Evolutionary conservation across 2,113 vertebrate species (phyloP).

Genomic region (Machaerirhynchus nigripectus): DNA sequence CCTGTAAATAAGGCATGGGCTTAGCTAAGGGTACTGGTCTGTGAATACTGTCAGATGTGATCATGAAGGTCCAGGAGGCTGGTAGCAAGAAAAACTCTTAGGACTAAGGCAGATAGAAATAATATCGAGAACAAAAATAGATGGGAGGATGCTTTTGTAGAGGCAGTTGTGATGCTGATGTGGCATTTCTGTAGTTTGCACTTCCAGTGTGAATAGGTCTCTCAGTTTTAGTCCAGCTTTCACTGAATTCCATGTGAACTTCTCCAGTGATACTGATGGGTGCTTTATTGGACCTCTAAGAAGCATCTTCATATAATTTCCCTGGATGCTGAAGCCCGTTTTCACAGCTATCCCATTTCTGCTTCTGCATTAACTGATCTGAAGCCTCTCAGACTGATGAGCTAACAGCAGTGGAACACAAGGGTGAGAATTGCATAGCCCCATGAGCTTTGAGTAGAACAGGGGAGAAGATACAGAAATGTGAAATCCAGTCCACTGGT

Average conservation of each 20-base stretch:
- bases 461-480: background rate
- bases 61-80: background rate
- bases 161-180: background rate
- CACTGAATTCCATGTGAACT: background rate
- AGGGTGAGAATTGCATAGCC: background rate
- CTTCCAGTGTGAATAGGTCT: background rate
- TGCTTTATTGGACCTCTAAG: background rate
- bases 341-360: background rate
- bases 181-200: background rate
- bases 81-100: background rate
- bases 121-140: background rate
- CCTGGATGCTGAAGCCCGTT: background rate
- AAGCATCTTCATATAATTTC: background rate
- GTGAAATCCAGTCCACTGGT: background rate
- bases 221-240: background rate
- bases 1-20: slow-evolving; percentile 34
- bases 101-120: background rate
- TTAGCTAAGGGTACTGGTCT: background rate
- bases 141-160: background rate
- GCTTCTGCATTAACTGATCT: background rate
- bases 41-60: slow-evolving; percentile 20
- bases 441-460: background rate
- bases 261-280: background rate
- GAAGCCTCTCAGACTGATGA: background rate
- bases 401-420: background rate